These are phyloP conservation scores for Drosophila setifemur DNA, from an alignment of 1,140 invertebrate species.

Conservation along the genomic window DNA sequence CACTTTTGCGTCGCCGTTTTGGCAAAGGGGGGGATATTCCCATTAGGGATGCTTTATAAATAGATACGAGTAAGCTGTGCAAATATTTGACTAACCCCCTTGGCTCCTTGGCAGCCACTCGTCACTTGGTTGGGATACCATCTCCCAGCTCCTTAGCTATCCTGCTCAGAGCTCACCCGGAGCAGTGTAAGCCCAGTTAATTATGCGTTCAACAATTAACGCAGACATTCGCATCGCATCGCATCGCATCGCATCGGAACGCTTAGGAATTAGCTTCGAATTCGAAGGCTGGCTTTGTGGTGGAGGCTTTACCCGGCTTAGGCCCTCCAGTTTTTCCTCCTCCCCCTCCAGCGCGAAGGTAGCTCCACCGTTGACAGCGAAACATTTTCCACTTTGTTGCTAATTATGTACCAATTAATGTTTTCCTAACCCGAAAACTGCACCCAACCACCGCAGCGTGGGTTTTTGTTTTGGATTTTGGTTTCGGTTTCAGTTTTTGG, in stretches of 20 bases:
- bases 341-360: neutral
- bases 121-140: neutral
- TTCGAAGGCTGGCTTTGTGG: conserved; percentile 7
- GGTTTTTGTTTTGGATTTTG: neutral
- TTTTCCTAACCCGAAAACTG: neutral
- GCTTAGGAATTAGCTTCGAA: too few species aligned
- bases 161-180: too few species aligned
- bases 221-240: neutral
- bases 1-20: neutral
- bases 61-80: conserved; percentile 5
- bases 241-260: too few species aligned
- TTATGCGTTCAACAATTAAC: conserved; percentile 19
- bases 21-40: neutral
- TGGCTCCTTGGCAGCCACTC: neutral
- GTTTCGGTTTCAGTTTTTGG: neutral
- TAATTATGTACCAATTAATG: conserved; percentile 63
- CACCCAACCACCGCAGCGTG: neutral
- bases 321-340: neutral
- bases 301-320: conserved; percentile 3
- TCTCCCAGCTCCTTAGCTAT: too few species aligned
- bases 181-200: conserved; percentile 8
- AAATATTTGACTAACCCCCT: conserved; percentile 9
- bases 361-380: neutral
- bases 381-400: conserved; percentile 33
- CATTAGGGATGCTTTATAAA: conserved; percentile 19